Evolutionary conservation across 2,797 vertebrate genomes (phyloP).

Genomic region (Catostomus latipinnis): DNA sequence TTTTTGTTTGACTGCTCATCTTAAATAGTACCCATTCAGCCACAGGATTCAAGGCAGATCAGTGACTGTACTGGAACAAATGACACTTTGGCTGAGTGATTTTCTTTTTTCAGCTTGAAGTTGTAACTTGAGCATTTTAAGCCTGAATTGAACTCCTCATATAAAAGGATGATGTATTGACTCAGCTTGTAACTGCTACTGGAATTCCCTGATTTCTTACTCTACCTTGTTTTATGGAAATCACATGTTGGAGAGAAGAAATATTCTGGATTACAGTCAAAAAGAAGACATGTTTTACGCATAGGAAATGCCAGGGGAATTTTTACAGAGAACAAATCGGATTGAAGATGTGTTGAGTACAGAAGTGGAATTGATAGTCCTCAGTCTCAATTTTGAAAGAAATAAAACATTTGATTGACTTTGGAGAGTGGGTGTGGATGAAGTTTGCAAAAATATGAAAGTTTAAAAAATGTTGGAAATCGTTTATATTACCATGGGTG

Average conservation of each 20-base stretch:
- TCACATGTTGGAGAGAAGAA: neutral
- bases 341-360: too few relatives aligned
- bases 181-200: neutral
- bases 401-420: too few relatives aligned
- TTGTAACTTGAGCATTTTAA: neutral
- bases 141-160: neutral
- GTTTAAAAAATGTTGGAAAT: too few relatives aligned
- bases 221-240: neutral
- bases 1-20: constrained; percentile 18
- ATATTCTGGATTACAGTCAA: neutral
- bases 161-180: neutral
- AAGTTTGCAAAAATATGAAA: too few relatives aligned
- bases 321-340: neutral
- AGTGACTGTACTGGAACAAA: too few relatives aligned
- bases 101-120: neutral
- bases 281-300: neutral
- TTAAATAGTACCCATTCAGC: neutral
- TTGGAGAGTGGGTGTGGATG: too few relatives aligned
- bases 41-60: too few relatives aligned
- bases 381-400: too few relatives aligned
- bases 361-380: too few relatives aligned
- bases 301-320: neutral
- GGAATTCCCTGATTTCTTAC: neutral
- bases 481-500: too few relatives aligned
- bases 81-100: neutral